Base-by-base conservation (phyloP, 2,888 invertebrate species). In the Agrochola litura region DNA sequence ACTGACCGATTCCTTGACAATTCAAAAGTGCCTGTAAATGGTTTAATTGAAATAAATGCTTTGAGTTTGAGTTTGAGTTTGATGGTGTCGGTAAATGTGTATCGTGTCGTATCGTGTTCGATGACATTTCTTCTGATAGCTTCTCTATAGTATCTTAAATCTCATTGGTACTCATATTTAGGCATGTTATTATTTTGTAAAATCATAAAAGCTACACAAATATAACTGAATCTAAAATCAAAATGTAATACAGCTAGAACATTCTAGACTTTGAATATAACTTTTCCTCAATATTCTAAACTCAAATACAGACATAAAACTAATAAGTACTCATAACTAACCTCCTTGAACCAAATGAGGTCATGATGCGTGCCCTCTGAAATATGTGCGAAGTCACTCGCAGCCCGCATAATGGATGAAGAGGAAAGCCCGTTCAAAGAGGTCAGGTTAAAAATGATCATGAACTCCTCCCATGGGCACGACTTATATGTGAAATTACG, bases 301-400 rank as follows among this genome's bases (percentile, higher is more conserved):
- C 65, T 63, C 49, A 76, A 85, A 70, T 25, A 77, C 52, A 74
- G 65, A 71, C 68, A 66, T 74, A 52, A 65, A 64, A 54, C 52
- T 30, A 61, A 66, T 37, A 37, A 37, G 37, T 37, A 30, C 1
- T 37, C 0, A 37, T 49, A 56, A 56, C 46, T 6, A n/a, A 60
- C 30, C 64, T 49, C 46, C 71, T 85, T 60, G 64, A 49, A 68
- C 19, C 61, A 41, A 68, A 77, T 30, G 60, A 30, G 86, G 86
- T 68, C 71, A 52, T 49, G 73, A 74, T 74, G 71, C 61, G 65
- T 77, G 86, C 65, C 63, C 61, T 65, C 56, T 83, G 78, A 83
- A 75, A 83, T 83, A 83, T 86, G 83, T 77, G 83, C 52, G 72
- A 60, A 82, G 86, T 86, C 74, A 69, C 71, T 69, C 65, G 52